Percentiles rank a stretch among this genome's conserved stretches.
phyloP scores from a whole-genome alignment of 2,888 invertebrate genomes.

The Hemistola chrysoprasaria region DNA sequence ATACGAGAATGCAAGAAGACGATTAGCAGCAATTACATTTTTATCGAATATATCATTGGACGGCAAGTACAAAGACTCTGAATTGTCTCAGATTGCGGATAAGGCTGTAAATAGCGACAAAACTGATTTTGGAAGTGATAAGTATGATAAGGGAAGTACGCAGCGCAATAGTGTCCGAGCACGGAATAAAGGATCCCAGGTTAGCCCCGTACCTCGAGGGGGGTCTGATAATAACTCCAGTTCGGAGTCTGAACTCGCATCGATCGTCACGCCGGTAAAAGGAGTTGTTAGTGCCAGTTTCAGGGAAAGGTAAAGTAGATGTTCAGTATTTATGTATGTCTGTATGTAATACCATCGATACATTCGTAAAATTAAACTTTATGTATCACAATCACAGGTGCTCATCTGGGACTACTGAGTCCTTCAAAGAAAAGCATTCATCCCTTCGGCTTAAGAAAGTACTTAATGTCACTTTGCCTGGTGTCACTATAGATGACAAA shows the following conservation, averaged over 20 bases:
- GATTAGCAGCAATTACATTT: conserved; percentile 96
- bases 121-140: conserved; percentile 42
- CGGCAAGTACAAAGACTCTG: conserved; percentile 91
- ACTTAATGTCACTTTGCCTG: conserved; percentile 73
- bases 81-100: conserved; percentile 49
- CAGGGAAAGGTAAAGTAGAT: conserved; percentile 81
- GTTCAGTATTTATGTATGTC: background rate
- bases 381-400: conserved; percentile 46
- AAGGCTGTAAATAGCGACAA: conserved; percentile 50
- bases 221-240: conserved; percentile 83
- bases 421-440: conserved; percentile 64
- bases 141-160: conserved; percentile 49
- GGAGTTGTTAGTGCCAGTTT: conserved; percentile 58
- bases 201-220: conserved; percentile 58
- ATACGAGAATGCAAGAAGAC: conserved; percentile 88
- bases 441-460: conserved; percentile 57
- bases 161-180: conserved; percentile 51
- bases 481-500: conserved; percentile 83
- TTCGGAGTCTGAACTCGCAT: conserved; percentile 88
- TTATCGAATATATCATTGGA: conserved; percentile 97
- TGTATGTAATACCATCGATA: conserved; percentile 5
- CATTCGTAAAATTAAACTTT: conserved; percentile 3
- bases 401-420: conserved; percentile 62
- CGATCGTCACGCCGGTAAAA: conserved; percentile 86
- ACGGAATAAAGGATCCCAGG: conserved; percentile 56